Evolutionary conservation across 2,113 vertebrate species (phyloP).

Genomic region (Emydura subglobosa): DNA sequence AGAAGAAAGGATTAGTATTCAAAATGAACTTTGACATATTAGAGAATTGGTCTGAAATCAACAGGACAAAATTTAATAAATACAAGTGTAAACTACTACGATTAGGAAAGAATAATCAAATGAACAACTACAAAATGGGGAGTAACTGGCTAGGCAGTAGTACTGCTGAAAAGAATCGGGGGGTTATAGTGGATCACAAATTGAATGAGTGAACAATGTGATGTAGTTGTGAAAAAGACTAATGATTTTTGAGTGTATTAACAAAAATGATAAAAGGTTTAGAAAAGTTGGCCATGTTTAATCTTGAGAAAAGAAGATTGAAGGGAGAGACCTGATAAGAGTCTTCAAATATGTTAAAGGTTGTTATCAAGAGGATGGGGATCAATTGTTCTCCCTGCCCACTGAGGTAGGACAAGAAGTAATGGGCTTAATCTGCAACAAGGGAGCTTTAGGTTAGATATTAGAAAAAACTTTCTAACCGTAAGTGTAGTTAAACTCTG

Average conservation of each 20-base stretch:
- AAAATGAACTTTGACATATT: not conserved
- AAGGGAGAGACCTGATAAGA: too few species aligned
- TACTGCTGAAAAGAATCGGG: not conserved
- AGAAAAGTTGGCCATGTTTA: not conserved
- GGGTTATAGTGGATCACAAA: not conserved
- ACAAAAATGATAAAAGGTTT: not conserved
- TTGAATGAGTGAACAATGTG: not conserved
- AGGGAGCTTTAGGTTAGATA: too few species aligned
- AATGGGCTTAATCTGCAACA: too few species aligned
- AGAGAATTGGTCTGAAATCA: not conserved
- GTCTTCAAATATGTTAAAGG: too few species aligned
- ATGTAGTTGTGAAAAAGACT: not conserved
- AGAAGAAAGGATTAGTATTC: not conserved
- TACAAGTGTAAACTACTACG: not conserved
- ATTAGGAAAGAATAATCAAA: not conserved
- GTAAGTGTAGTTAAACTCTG: too few species aligned
- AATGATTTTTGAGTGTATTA: not conserved
- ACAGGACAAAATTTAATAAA: not conserved
- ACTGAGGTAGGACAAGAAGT: too few species aligned
- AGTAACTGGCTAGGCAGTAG: not conserved
- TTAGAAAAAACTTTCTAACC: too few species aligned
- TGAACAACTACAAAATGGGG: not conserved
- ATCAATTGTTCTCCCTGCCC: too few species aligned
- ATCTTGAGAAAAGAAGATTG: too few species aligned
- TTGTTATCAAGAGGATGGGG: too few species aligned